Evolutionary conservation across 1,140 invertebrate species (phyloP), one percentile per base, ranked within the genome.

Genomic region (Drosophila punjabiensis): DNA sequence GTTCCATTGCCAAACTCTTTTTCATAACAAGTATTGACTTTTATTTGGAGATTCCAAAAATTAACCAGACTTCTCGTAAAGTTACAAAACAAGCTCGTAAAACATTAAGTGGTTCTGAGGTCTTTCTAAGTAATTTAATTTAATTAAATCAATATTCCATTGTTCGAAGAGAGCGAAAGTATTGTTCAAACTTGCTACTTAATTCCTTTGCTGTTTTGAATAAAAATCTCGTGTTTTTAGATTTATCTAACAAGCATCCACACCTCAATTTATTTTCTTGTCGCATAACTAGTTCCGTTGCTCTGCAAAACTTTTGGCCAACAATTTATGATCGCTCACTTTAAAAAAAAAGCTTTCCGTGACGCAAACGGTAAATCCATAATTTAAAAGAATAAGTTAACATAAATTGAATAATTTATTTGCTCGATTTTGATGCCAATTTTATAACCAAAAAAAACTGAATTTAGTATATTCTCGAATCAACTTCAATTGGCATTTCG

Each of bases 381-480:
- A 71, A 71, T 58, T 69, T 56, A 32, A 58, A 58, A n/a, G 71
- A 62, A 74, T 74, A 62, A 53, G 14, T 74, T 74, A 74, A 62
- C 70, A 74, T 74, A 74, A 74, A 74, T 32, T 74, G 55, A 62
- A 58, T 50, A 75, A 52, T 62, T 75, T 75, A 75, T 75, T 30
- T 43, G 68, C 11, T 41, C 48, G 65, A 56, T 45, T 70, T 63
- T 24, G 3, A 39, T 58, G 35, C 14, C 35, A 58, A 39, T 37
- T 56, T 37, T 37, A 37, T 37, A 37, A n/a, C 55, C 55, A 56
- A 56, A 56, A 37, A 35, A 20, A 10, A 16, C 8, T 8, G 0
- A 18, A 24, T 41, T 45, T 56, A 39, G 28, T 61, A 16, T 28
- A 35, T 74, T 74, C 47, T 73, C 30, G 20, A 33, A 39, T 24